Conservation (phyloP, 53 echinoderm and acorn worm genomes). For the Paelopatides confundens region DNA sequence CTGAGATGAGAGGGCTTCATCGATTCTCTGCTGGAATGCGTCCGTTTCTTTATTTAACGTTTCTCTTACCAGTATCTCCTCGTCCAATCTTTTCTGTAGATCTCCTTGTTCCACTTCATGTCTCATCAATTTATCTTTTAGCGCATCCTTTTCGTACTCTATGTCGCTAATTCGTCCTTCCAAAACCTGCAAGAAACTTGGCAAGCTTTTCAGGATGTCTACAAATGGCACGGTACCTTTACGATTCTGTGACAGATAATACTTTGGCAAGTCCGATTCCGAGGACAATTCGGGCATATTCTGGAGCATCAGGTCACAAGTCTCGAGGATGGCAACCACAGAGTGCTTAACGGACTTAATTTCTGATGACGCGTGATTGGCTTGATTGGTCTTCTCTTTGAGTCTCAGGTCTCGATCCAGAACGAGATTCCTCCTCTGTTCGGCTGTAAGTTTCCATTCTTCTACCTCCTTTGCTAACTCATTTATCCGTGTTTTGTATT, state of each 20-base stretch:
- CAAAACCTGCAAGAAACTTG: background rate
- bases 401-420: constrained; percentile 30
- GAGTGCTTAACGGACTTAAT: constrained; percentile 66
- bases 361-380: background rate
- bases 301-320: background rate
- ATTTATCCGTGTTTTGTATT: background rate
- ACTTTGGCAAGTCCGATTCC: constrained; percentile 16
- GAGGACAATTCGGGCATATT: constrained; percentile 12
- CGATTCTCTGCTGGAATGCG: constrained; percentile 5
- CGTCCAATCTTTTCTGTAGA: constrained; percentile 13
- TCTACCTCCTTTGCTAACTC: background rate
- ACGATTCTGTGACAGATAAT: background rate
- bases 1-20: background rate
- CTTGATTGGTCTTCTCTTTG: constrained; percentile 11
- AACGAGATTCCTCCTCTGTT: constrained; percentile 18
- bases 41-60: background rate
- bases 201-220: constrained; percentile 1
- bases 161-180: constrained; percentile 8
- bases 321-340: constrained; percentile 67
- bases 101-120: background rate
- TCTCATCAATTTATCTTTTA: background rate
- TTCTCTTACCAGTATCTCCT: constrained; percentile 26
- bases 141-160: background rate
- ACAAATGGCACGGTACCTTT: background rate
- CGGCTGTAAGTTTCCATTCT: constrained; percentile 34